Conservation (phyloP, 1,140 invertebrate genomes). For the Drosophila orena region DNA sequence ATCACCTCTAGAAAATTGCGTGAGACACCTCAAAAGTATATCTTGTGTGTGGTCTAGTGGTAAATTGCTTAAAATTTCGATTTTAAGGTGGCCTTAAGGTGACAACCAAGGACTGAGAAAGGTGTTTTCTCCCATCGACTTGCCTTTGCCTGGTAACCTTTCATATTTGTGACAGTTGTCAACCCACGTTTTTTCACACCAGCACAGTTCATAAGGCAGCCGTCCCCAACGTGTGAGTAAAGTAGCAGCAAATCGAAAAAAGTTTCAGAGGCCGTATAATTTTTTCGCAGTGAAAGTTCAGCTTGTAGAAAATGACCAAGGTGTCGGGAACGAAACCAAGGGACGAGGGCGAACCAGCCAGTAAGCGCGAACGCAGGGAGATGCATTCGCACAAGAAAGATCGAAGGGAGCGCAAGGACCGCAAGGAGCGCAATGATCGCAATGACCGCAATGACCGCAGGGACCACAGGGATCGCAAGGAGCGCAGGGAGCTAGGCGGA, state of each 20-base stretch:
- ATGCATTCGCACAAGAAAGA: background rate
- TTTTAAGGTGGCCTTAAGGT: background rate
- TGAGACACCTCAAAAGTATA: too few relatives aligned
- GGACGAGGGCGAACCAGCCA: conserved; percentile 1
- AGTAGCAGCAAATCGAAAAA: background rate
- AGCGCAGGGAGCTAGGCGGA: background rate
- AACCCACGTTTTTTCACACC: background rate
- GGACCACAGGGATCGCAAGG: conserved; percentile 1
- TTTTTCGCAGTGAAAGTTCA: background rate
- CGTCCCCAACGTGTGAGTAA: background rate
- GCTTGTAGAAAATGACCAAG: background rate
- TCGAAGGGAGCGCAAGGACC: background rate
- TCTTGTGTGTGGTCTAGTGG: too few relatives aligned
- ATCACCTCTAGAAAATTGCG: too few relatives aligned
- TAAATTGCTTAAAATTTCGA: too few relatives aligned
- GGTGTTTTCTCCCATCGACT: background rate
- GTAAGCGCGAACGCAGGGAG: conserved; percentile 11
- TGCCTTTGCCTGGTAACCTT: background rate
- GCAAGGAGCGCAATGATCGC: conserved; percentile 3
- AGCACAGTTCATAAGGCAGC: conserved; percentile 5
- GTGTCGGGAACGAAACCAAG: background rate
- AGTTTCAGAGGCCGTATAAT: background rate
- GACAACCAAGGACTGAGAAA: background rate
- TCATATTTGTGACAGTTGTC: background rate
- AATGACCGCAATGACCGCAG: background rate